Conservation (phyloP, 2,797 vertebrate species). For the Sebastes diaconus region DNA sequence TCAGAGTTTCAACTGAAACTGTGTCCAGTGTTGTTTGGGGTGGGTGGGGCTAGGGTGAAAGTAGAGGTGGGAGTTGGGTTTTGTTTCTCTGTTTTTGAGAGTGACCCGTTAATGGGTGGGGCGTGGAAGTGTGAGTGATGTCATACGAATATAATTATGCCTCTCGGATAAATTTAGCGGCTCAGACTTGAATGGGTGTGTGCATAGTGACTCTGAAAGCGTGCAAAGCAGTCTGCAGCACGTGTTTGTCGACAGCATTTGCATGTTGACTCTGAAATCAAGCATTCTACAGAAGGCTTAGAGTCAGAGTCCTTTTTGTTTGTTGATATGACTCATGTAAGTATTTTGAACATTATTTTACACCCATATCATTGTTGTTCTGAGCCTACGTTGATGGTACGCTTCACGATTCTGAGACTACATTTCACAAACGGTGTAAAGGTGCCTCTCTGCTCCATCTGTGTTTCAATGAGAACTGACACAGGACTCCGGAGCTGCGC, state of each 20-base stretch:
- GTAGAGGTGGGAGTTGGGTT: conserved; percentile 11
- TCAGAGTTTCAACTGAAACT: conserved; percentile 46
- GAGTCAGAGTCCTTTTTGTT: not conserved
- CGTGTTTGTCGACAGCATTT: conserved; percentile 22
- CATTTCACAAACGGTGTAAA: conserved; percentile 1
- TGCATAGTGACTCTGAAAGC: not conserved
- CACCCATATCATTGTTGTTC: not conserved
- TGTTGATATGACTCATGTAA: not conserved
- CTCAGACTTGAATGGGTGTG: conserved; percentile 3
- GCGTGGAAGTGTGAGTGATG: conserved; percentile 12
- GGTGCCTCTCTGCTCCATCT: conserved; percentile 22
- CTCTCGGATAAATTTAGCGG: conserved; percentile 7
- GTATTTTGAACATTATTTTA: not conserved
- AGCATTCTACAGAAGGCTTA: not conserved
- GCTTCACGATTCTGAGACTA: not conserved
- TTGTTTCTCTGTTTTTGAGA: not conserved
- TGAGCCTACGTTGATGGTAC: not conserved
- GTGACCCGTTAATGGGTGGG: conserved; percentile 19
- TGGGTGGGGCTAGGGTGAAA: conserved; percentile 32
- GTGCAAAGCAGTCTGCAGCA: conserved; percentile 2
- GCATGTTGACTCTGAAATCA: conserved; percentile 19
- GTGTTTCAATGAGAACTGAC: conserved; percentile 29
- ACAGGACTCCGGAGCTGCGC: conserved; percentile 29
- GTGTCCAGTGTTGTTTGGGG: not conserved
- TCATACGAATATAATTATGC: conserved; percentile 1